Conservation (phyloP, 2,888 invertebrate species). For the Pseudolycoriella hygida region DNA sequence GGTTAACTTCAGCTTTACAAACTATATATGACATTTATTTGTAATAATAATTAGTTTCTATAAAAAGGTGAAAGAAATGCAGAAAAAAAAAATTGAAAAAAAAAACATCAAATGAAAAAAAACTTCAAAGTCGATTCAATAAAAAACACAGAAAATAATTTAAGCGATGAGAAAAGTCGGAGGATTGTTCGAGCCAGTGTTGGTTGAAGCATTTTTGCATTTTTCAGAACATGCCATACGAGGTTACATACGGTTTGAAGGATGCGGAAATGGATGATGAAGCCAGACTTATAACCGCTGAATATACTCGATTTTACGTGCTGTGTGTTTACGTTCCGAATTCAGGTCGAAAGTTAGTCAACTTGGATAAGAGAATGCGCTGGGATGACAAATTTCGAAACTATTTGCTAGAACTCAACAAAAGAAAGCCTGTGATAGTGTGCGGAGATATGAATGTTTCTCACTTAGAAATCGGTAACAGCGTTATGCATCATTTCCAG, state of each 20-base stretch:
- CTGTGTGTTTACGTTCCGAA: conserved; percentile 91
- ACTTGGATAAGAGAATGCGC: conserved; percentile 67
- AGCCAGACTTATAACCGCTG: conserved; percentile 79
- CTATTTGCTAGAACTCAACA: conserved; percentile 63
- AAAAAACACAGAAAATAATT: too few relatives aligned
- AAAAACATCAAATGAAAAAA: too few relatives aligned
- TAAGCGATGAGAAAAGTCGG: too few relatives aligned
- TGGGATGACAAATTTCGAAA: conserved; percentile 78
- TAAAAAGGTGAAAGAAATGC: too few relatives aligned
- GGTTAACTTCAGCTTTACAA: too few relatives aligned
- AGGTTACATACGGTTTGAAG: conserved; percentile 67
- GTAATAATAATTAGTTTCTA: too few relatives aligned
- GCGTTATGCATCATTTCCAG: neutral
- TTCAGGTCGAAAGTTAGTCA: conserved; percentile 74
- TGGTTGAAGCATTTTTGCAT: too few relatives aligned
- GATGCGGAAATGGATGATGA: conserved; percentile 55
- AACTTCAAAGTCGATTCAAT: too few relatives aligned
- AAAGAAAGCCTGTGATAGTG: conserved; percentile 82
- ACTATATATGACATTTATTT: too few relatives aligned
- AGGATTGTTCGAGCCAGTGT: too few relatives aligned
- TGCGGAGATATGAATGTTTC: conserved; percentile 97
- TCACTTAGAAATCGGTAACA: conserved; percentile 73
- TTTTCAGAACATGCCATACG: conserved; percentile 47
- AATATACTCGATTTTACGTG: conserved; percentile 80
- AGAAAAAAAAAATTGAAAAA: too few relatives aligned